A percentile compares a stretch with the other conserved stretches of the same genome.
Evolutionary conservation across 2,113 vertebrate species (phyloP).

Genomic region (human): GRCh38 chr17:68539001-68539500

Average conservation of each 20-base stretch:
- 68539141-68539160: neutral
- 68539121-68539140: neutral
- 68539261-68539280: neutral
- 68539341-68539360: conserved; percentile 94
- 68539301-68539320: neutral
- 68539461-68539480: neutral
- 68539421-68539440: neutral
- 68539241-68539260: neutral
- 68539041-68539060: neutral
- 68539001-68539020: neutral
- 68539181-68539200: neutral
- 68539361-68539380: conserved; percentile 95
- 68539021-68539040: neutral
- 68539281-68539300: neutral
- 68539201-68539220: neutral
- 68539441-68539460: fast-evolving
- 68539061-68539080: neutral
- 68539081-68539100: neutral
- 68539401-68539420: neutral
- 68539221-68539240: neutral
- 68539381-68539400: conserved; percentile 94
- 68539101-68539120: neutral
- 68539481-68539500: neutral
- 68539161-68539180: neutral
- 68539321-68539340: conserved; percentile 87